A percentile compares a stretch with the other conserved stretches of the same genome.
Evolutionary conservation across 2,888 invertebrate genomes (phyloP).

Genomic region (Neoscelio sp.): DNA sequence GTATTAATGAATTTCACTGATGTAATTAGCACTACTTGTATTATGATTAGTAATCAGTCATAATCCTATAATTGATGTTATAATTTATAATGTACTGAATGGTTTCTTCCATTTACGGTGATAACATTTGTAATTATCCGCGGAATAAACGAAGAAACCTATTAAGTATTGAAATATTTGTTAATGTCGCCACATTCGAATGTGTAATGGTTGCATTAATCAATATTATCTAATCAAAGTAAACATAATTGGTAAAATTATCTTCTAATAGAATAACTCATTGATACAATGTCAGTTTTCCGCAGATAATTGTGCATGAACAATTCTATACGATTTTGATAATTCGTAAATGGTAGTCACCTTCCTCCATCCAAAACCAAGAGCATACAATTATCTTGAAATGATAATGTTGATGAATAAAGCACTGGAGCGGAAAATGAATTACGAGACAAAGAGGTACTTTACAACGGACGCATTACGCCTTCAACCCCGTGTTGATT

Average conservation of each 20-base stretch:
- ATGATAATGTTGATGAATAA: slow-evolving; percentile 60
- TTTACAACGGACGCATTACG: slow-evolving; percentile 38
- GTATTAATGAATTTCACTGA: too few species aligned
- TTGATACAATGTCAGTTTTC: slow-evolving; percentile 30
- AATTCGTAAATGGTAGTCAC: slow-evolving; percentile 50
- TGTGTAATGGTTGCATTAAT: too few species aligned
- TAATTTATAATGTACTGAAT: too few species aligned
- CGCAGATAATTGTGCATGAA: slow-evolving; percentile 32
- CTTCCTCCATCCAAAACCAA: slow-evolving; percentile 18
- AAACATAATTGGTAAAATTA: background rate
- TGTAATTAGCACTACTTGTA: too few species aligned
- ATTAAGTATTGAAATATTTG: too few species aligned
- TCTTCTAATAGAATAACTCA: slow-evolving; percentile 36
- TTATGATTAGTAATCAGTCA: too few species aligned
- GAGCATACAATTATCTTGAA: slow-evolving; percentile 55
- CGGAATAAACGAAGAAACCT: too few species aligned
- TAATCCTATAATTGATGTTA: too few species aligned
- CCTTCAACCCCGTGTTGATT: slow-evolving; percentile 35
- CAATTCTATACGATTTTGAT: slow-evolving; percentile 24
- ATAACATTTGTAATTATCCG: too few species aligned
- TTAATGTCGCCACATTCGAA: too few species aligned
- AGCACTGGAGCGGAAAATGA: slow-evolving; percentile 50
- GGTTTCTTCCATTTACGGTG: too few species aligned
- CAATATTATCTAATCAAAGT: too few species aligned
- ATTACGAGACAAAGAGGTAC: slow-evolving; percentile 51